These are phyloP conservation scores for Drosophila neonasuta DNA, from an alignment of 2,888 invertebrate species.

Conservation along the genomic window DNA sequence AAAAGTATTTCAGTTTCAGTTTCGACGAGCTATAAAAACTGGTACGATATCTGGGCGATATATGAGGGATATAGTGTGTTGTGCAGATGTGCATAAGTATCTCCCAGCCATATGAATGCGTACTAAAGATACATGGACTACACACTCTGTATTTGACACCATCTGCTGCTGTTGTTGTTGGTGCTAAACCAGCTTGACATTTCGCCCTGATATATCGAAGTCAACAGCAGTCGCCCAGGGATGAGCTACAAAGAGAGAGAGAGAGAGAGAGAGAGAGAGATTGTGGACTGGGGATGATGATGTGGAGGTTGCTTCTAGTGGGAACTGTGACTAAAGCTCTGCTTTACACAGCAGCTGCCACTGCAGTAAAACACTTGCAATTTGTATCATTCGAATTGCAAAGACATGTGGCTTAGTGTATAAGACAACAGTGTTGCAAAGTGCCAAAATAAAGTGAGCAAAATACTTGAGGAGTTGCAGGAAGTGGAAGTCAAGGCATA, in stretches of 20 bases:
- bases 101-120: slow-evolving; percentile 41
- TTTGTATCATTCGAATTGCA: slow-evolving; percentile 38
- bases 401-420: slow-evolving; percentile 20
- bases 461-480: background rate
- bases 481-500: background rate
- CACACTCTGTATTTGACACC: slow-evolving; percentile 36
- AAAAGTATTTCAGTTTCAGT: slow-evolving; percentile 13
- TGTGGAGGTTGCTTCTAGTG: slow-evolving; percentile 10
- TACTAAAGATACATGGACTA: slow-evolving; percentile 41
- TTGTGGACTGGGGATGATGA: slow-evolving; percentile 4
- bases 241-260: slow-evolving; percentile 1
- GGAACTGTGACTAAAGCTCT: slow-evolving; percentile 1
- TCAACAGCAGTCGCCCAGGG: slow-evolving; percentile 31
- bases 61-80: slow-evolving; percentile 9
- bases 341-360: slow-evolving; percentile 62
- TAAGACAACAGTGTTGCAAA: slow-evolving; percentile 38
- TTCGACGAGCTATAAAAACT: slow-evolving; percentile 62
- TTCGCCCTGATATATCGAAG: slow-evolving; percentile 65
- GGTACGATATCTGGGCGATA: slow-evolving; percentile 40
- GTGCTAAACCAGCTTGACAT: slow-evolving; percentile 57
- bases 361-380: slow-evolving; percentile 64
- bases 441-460: background rate
- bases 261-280: slow-evolving; percentile 2
- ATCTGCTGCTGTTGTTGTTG: slow-evolving; percentile 28
- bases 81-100: slow-evolving; percentile 51